Evolutionary conservation across 2,113 vertebrate species (phyloP), one percentile per base, ranked within the genome.

Genomic region (Eudyptes chrysolophus): DNA sequence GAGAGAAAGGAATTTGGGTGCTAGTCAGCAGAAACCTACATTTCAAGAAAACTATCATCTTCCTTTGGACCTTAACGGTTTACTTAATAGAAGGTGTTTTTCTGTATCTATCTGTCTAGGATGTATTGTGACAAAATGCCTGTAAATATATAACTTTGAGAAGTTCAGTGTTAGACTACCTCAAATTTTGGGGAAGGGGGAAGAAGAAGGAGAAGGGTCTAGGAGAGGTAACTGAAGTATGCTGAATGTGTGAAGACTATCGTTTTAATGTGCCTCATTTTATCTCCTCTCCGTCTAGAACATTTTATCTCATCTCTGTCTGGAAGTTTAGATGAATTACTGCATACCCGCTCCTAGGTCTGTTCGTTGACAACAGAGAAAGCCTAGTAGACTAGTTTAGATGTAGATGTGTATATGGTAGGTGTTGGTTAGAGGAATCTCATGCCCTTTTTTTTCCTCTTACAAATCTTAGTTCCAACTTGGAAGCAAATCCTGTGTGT

Each of bases 41-140:
- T 58, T 61, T 78, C 2, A 38, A 66, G 38, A 40, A 58, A 42
- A 29, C 1, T 0, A 2, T 7, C 0, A 0, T 88, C 71, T 90
- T 87, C 52, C 15, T 79, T 87, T 71, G 52, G 11, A n/a, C 15
- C 3, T 8, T 13, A n/a, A 42, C 65, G 11, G 44, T 88, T 64
- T 60, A 32, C 16, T 69, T 80, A 38, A 14, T 7, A 16, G 27
- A 29, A 75, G 22, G 32, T 58, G 3, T 2, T 78, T 36, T 42
- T 52, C 34, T 84, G 15, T 54, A 25, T 65, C 44, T 87, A 0
- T 9, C 2, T 36, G 4, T 75, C 42, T 49, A 14, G 32, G n/a
- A 40, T 46, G 32, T 74, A 26, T 22, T 62, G 22, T 64, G 61
- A 21, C 15, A n/a, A 52, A 72, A 11, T 68, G 51, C 12, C 36